These are phyloP conservation scores for Xestobium rufovillosum DNA, from an alignment of 2,888 invertebrate genomes.

Conservation along the genomic window DNA sequence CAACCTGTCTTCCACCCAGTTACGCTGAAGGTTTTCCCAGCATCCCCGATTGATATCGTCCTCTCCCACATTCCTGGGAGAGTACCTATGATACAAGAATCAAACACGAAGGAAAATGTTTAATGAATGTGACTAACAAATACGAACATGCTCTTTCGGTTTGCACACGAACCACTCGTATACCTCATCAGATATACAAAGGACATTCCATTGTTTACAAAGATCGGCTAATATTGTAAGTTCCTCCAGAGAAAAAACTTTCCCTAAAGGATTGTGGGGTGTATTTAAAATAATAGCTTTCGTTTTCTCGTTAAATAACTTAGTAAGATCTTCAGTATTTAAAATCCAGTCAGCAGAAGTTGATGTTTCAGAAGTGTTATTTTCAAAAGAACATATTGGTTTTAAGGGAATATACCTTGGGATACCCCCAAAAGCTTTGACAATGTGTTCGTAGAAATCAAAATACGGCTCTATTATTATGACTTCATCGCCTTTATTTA, in stretches of 20 bases:
- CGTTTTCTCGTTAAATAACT: slow-evolving; percentile 57
- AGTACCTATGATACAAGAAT: slow-evolving; percentile 50
- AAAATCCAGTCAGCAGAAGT: slow-evolving; percentile 46
- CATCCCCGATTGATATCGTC: slow-evolving; percentile 87
- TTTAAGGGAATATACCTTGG: slow-evolving; percentile 35
- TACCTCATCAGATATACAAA: slow-evolving; percentile 67
- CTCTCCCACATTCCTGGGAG: slow-evolving; percentile 92
- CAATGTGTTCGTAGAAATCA: slow-evolving; percentile 66
- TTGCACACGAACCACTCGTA: slow-evolving; percentile 66
- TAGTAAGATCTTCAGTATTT: slow-evolving; percentile 53
- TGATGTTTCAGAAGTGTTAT: too few relatives aligned
- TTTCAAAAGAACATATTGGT: too few relatives aligned
- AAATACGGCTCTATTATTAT: slow-evolving; percentile 69
- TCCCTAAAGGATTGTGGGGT: slow-evolving; percentile 69
- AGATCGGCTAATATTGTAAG: slow-evolving; percentile 53
- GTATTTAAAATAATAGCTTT: slow-evolving; percentile 65
- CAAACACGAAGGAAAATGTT: not conserved
- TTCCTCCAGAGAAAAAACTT: slow-evolving; percentile 51
- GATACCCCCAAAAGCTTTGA: slow-evolving; percentile 53
- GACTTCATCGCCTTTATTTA: slow-evolving; percentile 55
- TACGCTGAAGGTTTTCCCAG: slow-evolving; percentile 90
- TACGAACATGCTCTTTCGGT: slow-evolving; percentile 23
- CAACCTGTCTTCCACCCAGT: slow-evolving; percentile 94
- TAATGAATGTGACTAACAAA: too few relatives aligned
- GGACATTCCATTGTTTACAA: slow-evolving; percentile 58